Evolutionary conservation across 2,797 vertebrate genomes (phyloP).

Genomic region (Poeciliopsis infans): DNA sequence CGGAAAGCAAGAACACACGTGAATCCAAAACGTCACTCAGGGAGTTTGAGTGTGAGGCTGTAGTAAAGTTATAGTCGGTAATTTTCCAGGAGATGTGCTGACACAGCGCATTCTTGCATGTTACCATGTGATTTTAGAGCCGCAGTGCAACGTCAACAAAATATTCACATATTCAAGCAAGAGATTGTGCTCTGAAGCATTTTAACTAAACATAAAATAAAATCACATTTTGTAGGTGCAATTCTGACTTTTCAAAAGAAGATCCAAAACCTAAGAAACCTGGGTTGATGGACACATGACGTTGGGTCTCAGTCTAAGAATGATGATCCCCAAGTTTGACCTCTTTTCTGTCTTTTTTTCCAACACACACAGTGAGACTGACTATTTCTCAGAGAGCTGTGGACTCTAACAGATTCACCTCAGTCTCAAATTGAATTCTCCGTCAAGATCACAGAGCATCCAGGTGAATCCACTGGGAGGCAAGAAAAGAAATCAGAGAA

Average conservation of each 20-base stretch:
- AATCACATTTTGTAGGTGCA: not conserved
- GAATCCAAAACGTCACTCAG: not conserved
- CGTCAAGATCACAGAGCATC: not conserved
- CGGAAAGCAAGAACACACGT: constrained; percentile 15
- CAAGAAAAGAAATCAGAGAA: not conserved
- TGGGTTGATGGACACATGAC: not conserved
- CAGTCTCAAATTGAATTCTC: not conserved
- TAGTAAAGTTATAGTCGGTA: not conserved
- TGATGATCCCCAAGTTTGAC: not conserved
- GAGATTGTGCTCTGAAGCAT: not conserved
- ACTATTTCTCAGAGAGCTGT: constrained; percentile 1
- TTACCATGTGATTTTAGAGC: not conserved
- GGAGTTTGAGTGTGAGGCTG: not conserved
- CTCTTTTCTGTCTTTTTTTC: not conserved
- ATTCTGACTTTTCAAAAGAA: not conserved
- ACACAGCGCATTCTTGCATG: not conserved
- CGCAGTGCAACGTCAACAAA: not conserved
- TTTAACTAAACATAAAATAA: not conserved
- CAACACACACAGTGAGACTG: not conserved
- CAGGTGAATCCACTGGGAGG: not conserved
- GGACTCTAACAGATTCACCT: not conserved
- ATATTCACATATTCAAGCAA: not conserved
- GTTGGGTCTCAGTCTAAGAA: not conserved
- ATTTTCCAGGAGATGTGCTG: not conserved
- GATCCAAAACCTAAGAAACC: not conserved